Evolutionary conservation across 2,113 vertebrate species (phyloP).

Genomic region (Hypanus sabinus): DNA sequence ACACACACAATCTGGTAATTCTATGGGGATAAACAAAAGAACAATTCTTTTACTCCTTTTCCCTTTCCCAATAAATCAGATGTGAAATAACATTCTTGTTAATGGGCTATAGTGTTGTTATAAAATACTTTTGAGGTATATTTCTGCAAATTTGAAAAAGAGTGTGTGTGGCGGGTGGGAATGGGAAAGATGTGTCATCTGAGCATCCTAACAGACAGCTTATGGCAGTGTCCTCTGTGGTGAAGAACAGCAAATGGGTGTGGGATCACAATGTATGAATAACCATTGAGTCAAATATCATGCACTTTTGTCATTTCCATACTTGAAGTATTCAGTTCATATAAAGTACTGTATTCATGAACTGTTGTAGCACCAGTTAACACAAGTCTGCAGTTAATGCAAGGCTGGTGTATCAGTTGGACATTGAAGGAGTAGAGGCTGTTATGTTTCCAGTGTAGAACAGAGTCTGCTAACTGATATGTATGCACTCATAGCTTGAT

Average conservation of each 20-base stretch:
- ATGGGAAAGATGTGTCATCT: background rate
- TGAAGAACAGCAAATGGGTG: background rate
- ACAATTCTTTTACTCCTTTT: slow-evolving; percentile 37
- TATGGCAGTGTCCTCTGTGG: background rate
- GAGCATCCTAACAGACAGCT: background rate
- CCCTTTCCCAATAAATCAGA: background rate
- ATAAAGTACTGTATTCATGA: too few species aligned
- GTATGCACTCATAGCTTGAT: too few species aligned
- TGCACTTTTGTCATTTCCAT: too few species aligned
- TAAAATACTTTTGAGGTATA: background rate
- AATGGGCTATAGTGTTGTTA: background rate
- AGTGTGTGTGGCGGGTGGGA: background rate
- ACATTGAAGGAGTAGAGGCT: too few species aligned
- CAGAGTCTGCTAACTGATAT: too few species aligned
- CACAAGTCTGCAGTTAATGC: too few species aligned
- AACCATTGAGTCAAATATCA: too few species aligned
- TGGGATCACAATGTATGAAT: too few species aligned
- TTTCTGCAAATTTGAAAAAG: background rate
- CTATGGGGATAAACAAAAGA: slow-evolving; percentile 47
- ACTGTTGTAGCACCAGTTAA: too few species aligned
- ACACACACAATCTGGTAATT: slow-evolving; percentile 68
- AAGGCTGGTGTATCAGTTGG: too few species aligned
- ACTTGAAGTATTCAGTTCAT: too few species aligned
- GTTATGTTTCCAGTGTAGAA: too few species aligned
- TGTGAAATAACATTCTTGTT: background rate